phyloP scores from a whole-genome alignment of 2,888 invertebrate genomes.

The Drosophila pseudotalamancana region DNA sequence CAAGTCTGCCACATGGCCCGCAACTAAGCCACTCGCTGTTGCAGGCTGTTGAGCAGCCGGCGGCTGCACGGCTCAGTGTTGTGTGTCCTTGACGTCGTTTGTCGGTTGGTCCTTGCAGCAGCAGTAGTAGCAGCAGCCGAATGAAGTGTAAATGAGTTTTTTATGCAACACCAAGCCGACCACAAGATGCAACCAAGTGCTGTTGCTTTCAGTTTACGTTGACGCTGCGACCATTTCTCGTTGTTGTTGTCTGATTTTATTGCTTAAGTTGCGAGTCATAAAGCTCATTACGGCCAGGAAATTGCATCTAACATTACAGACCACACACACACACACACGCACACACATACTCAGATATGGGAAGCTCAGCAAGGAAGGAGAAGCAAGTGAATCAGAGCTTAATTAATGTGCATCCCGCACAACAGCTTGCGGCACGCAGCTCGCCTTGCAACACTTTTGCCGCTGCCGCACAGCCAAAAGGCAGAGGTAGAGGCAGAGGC shows the following conservation, averaged over 20 bases:
- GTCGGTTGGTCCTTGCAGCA: constrained; percentile 30
- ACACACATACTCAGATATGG: neutral
- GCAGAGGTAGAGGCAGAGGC: neutral
- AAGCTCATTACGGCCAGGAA: constrained; percentile 77
- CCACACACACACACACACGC: constrained; percentile 20
- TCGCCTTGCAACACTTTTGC: constrained; percentile 55
- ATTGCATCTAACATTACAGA: constrained; percentile 68
- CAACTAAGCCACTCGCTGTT: constrained; percentile 4
- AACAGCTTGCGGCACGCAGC: constrained; percentile 43
- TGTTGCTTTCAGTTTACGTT: constrained; percentile 47
- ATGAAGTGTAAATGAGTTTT: constrained; percentile 73
- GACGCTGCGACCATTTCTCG: constrained; percentile 31
- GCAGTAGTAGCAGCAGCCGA: no score
- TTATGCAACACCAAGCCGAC: constrained; percentile 76
- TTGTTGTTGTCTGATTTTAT: constrained; percentile 54
- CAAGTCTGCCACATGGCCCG: constrained; percentile 32
- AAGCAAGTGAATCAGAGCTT: constrained; percentile 56
- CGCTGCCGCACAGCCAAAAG: constrained; percentile 21
- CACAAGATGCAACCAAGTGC: constrained; percentile 66
- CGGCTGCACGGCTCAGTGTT: constrained; percentile 27
- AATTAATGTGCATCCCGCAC: constrained; percentile 64
- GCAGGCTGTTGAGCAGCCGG: constrained; percentile 26
- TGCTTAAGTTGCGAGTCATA: constrained; percentile 70
- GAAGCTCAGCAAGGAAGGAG: constrained; percentile 32
- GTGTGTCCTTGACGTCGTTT: constrained; percentile 48